phyloP scores from a whole-genome alignment of 2,113 vertebrate genomes.

The Dipodomys merriami region DNA sequence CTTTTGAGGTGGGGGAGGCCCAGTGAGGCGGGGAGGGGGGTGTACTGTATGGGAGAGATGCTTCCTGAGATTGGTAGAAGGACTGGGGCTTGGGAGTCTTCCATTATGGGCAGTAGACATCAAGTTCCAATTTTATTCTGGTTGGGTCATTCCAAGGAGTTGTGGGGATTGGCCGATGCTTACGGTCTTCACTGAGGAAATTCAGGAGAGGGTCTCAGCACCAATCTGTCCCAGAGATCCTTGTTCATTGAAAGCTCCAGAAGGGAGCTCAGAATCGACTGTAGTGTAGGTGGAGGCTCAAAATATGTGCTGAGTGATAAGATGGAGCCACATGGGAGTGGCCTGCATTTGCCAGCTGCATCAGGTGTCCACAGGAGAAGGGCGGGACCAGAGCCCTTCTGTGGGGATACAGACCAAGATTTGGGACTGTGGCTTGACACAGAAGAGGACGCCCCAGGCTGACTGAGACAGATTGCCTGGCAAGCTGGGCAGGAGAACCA shows the following conservation, averaged over 20 bases:
- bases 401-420: neutral
- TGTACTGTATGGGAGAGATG: neutral
- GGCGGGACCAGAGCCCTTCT: neutral
- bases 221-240: neutral
- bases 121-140: conserved; percentile 10
- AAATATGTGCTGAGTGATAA: neutral
- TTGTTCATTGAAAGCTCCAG: conserved; percentile 18
- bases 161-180: neutral
- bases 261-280: neutral
- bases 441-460: neutral
- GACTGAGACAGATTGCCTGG: neutral
- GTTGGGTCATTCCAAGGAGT: neutral
- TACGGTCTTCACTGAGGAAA: neutral
- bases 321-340: neutral
- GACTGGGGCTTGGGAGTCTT: neutral
- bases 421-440: neutral
- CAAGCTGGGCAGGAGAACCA: neutral
- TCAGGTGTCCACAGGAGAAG: neutral
- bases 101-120: neutral
- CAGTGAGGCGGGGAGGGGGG: neutral
- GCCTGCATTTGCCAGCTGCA: neutral
- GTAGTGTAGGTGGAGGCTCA: neutral
- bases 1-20: neutral
- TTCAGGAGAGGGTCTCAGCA: neutral
- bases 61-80: neutral